Conservation (phyloP, 23 tunicate genomes). For the Styela clava region DNA sequence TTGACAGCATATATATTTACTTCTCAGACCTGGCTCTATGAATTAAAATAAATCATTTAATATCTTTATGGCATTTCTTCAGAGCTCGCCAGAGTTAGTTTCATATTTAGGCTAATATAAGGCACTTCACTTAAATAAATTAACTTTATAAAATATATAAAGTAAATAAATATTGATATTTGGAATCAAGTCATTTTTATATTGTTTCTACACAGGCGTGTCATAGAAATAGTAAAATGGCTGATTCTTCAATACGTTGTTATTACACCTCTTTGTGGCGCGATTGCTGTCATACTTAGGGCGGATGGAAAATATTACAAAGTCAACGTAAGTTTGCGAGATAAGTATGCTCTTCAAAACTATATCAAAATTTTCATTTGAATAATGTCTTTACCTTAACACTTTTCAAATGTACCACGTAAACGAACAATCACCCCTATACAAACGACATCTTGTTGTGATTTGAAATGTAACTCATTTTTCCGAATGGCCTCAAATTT, state of each 20-base stretch:
- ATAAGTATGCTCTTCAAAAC: too few species aligned
- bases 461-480: too few species aligned
- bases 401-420: neutral
- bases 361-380: neutral
- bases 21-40: neutral
- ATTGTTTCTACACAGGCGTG: constrained; percentile 41
- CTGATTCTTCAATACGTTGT: constrained; percentile 76
- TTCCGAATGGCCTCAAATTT: too few species aligned
- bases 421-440: too few species aligned
- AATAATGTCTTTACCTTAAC: neutral
- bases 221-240: constrained; percentile 71
- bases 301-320: constrained; percentile 55
- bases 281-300: constrained; percentile 61
- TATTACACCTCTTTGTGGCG: constrained; percentile 74
- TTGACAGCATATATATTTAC: neutral
- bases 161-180: too few species aligned
- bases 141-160: too few species aligned
- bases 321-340: constrained; percentile 4
- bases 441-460: too few species aligned
- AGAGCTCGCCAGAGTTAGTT: too few species aligned
- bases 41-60: neutral
- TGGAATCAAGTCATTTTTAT: too few species aligned
- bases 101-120: too few species aligned
- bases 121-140: too few species aligned
- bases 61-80: too few species aligned